Evolutionary conservation across 2,797 vertebrate species (phyloP).

Genomic region (Rhinella marina): DNA sequence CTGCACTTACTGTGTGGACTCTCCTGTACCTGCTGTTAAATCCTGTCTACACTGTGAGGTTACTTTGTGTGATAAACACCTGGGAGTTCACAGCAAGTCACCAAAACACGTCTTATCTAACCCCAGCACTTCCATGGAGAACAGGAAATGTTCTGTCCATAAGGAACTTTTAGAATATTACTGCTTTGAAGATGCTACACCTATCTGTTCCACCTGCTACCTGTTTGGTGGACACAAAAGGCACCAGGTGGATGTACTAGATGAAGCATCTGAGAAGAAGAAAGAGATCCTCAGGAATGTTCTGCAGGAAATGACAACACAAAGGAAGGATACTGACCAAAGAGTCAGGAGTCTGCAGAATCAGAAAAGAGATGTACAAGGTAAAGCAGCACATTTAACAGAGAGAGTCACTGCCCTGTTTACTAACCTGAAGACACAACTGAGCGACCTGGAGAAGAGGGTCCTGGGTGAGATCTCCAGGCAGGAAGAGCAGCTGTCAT

Average conservation of each 20-base stretch:
- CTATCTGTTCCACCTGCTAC: conserved; percentile 32
- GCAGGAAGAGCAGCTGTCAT: background rate
- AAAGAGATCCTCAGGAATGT: conserved; percentile 1
- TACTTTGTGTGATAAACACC: background rate
- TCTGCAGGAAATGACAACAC: background rate
- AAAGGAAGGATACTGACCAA: background rate
- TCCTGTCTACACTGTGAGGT: background rate
- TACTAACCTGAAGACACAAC: background rate
- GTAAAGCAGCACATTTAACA: background rate
- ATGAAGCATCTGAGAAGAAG: conserved; percentile 18
- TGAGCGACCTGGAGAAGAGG: conserved; percentile 8
- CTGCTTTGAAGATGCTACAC: conserved; percentile 13
- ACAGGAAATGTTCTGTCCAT: conserved; percentile 11
- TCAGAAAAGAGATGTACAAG: background rate
- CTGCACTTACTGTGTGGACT: conserved; percentile 69
- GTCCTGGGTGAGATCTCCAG: conserved; percentile 27
- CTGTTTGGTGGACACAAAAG: conserved; percentile 13
- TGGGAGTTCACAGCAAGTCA: conserved; percentile 20
- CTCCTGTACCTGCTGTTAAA: conserved; percentile 63
- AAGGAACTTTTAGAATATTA: conserved; percentile 19
- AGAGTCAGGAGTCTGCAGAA: conserved; percentile 14
- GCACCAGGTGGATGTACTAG: conserved; percentile 6
- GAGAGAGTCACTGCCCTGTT: background rate
- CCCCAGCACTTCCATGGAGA: background rate
- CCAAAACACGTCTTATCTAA: background rate